Conservation (phyloP, 2,888 invertebrate species). For the Eretmocerus hayati region DNA sequence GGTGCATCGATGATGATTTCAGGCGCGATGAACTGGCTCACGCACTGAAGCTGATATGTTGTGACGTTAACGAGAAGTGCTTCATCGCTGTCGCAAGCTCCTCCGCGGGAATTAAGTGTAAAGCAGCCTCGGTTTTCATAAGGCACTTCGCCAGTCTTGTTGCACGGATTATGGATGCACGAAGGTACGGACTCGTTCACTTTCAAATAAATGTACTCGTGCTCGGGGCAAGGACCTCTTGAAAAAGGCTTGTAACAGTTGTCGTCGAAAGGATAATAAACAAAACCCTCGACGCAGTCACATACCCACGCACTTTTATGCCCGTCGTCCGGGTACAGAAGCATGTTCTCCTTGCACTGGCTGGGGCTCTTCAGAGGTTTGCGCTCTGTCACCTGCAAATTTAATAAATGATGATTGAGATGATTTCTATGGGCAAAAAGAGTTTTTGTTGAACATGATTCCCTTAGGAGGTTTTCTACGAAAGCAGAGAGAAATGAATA, state of each 20-base stretch:
- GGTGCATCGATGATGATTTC: conserved; percentile 32
- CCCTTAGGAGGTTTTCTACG: too few relatives aligned
- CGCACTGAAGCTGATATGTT: conserved; percentile 54
- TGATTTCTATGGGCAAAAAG: too few relatives aligned
- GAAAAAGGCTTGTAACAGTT: conserved; percentile 58
- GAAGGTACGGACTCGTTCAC: conserved; percentile 51
- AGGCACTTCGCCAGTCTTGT: conserved; percentile 48
- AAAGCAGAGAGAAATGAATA: too few relatives aligned
- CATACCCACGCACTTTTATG: conserved; percentile 59
- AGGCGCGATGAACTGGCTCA: conserved; percentile 13
- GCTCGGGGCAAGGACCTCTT: conserved; percentile 57
- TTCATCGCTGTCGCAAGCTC: conserved; percentile 49
- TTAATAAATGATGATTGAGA: too few relatives aligned
- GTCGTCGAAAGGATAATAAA: conserved; percentile 58
- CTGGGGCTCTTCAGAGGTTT: conserved; percentile 54
- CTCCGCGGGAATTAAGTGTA: conserved; percentile 40
- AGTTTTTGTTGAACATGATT: too few relatives aligned
- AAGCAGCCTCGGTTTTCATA: conserved; percentile 51
- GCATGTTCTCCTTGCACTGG: conserved; percentile 57
- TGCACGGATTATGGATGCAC: conserved; percentile 59
- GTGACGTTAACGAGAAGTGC: conserved; percentile 58
- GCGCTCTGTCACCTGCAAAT: conserved; percentile 36
- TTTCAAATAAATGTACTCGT: conserved; percentile 54
- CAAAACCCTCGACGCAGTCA: conserved; percentile 46
- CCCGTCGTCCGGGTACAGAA: conserved; percentile 60